A percentile compares a stretch with the other conserved stretches of the same genome.
These are phyloP conservation scores for Odontocerum albicorne DNA, from an alignment of 2,888 invertebrate genomes.

Conservation along the genomic window DNA sequence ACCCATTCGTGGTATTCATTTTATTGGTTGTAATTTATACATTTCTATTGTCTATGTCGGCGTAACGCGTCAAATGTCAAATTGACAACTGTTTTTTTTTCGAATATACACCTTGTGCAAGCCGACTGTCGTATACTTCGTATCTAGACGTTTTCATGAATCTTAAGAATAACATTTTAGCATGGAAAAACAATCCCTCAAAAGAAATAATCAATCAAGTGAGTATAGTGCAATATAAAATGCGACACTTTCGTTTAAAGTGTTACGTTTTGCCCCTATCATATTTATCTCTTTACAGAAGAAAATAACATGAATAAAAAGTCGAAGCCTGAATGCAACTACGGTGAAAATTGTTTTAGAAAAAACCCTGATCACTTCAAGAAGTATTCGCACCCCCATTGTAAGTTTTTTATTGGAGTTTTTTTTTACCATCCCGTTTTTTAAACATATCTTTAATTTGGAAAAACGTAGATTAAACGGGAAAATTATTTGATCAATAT, in stretches of 20 bases:
- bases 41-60: no score
- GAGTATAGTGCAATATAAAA: not conserved
- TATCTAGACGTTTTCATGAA: not conserved
- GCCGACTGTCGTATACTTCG: not conserved
- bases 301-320: slow-evolving; percentile 18
- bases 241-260: not conserved
- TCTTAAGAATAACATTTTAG: not conserved
- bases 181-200: slow-evolving; percentile 11
- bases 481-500: no score
- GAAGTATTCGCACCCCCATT: slow-evolving; percentile 78
- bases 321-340: slow-evolving; percentile 65
- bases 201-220: slow-evolving; percentile 9
- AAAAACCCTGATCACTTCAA: slow-evolving; percentile 82
- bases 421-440: slow-evolving; percentile 26
- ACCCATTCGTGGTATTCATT: no score
- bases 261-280: not conserved
- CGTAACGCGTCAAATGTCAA: no score
- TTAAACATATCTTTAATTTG: no score
- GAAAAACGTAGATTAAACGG: not conserved
- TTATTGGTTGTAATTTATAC: no score
- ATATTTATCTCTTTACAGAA: slow-evolving; percentile 6
- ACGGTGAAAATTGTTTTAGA: slow-evolving; percentile 77
- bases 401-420: slow-evolving; percentile 54
- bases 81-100: slow-evolving; percentile 9
- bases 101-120: no score